Percentiles rank a stretch among this genome's conserved stretches.
phyloP scores from a whole-genome alignment of 2,113 vertebrate genomes.

The Gymnobelideus leadbeateri region DNA sequence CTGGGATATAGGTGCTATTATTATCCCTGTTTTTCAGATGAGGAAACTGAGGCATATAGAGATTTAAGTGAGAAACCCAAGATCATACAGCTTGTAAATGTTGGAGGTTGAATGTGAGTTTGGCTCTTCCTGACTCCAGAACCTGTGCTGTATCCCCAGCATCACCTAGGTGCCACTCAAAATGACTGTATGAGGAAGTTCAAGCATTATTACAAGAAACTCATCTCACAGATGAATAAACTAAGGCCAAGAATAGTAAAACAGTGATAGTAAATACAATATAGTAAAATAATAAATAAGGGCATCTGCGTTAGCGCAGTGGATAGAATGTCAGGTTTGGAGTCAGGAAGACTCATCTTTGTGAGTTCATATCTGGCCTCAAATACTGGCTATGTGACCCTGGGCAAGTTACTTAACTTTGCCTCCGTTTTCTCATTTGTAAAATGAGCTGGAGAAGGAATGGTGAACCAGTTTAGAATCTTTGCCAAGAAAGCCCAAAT shows the following conservation, averaged over 20 bases:
- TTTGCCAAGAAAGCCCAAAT: neutral
- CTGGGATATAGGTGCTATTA: neutral
- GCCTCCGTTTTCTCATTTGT: too few species aligned
- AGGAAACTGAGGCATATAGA: neutral
- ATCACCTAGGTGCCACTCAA: neutral
- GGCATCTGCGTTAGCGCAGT: neutral
- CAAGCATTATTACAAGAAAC: neutral
- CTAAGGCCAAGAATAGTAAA: neutral
- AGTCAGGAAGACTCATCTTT: neutral
- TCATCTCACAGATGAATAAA: neutral
- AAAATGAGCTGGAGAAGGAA: neutral
- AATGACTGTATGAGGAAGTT: neutral
- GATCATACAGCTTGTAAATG: neutral
- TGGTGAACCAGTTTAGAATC: neutral
- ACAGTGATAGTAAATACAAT: neutral
- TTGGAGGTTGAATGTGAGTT: neutral
- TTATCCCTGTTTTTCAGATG: neutral
- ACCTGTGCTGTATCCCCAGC: neutral
- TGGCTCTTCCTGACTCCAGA: neutral
- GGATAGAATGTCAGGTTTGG: neutral
- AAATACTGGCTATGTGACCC: neutral
- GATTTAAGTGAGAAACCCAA: neutral
- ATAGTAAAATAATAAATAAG: neutral
- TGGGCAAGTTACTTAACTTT: neutral
- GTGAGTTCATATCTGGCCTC: neutral